phyloP scores from a whole-genome alignment of 2,797 vertebrate species.

The Acanthurus lineatus region DNA sequence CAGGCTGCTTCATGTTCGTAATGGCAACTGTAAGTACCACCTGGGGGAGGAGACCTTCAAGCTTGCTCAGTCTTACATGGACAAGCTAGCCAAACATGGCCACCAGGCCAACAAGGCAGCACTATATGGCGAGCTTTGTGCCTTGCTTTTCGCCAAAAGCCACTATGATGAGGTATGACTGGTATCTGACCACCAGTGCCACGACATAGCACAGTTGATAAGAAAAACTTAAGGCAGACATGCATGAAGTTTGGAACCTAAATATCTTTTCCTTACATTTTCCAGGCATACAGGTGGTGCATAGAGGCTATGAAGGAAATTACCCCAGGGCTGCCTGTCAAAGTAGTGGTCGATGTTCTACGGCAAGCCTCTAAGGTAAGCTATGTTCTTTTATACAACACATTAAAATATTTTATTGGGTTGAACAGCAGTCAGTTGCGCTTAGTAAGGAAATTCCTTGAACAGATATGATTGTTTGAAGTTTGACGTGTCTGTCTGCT shows the following conservation, averaged over 20 bases:
- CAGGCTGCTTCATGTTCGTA: constrained; percentile 97
- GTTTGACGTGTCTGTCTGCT: constrained; percentile 26
- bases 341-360: constrained; percentile 97
- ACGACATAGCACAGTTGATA: not conserved
- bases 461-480: not conserved
- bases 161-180: constrained; percentile 96
- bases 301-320: constrained; percentile 99
- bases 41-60: constrained; percentile 99
- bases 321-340: constrained; percentile 94
- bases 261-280: not conserved
- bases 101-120: constrained; percentile 98
- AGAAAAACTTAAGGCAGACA: not conserved
- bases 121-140: constrained; percentile 96
- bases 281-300: constrained; percentile 98
- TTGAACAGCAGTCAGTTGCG: not conserved
- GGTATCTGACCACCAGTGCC: not conserved
- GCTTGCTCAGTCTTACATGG: constrained; percentile 97
- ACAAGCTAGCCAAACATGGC: constrained; percentile 95
- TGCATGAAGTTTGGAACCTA: not conserved
- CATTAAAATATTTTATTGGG: not conserved
- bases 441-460: not conserved
- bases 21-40: constrained; percentile 98
- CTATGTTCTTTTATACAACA: not conserved
- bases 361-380: constrained; percentile 97
- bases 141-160: constrained; percentile 98